Evolutionary conservation across 2,888 invertebrate species (phyloP).

Genomic region (Limnephilus marmoratus): DNA sequence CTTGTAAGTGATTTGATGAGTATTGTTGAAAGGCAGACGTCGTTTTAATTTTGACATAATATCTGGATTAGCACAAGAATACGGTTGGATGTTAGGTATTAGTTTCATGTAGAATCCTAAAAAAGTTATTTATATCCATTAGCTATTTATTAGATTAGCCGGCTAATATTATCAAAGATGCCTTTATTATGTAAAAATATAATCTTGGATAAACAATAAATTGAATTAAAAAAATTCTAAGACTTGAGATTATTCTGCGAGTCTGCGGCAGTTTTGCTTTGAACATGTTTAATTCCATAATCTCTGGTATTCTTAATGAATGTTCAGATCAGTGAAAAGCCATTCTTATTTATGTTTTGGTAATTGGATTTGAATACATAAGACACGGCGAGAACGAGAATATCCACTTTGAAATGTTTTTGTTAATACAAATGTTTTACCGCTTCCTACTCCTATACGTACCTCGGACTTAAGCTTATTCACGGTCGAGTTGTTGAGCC

Average conservation of each 20-base stretch:
- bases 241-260: neutral
- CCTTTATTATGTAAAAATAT: conserved; percentile 33
- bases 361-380: conserved; percentile 59
- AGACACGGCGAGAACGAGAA: conserved; percentile 43
- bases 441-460: neutral
- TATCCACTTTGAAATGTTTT: conserved; percentile 49
- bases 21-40: neutral
- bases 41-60: neutral
- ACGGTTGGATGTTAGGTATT: neutral
- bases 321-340: conserved; percentile 46
- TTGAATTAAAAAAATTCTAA: conserved; percentile 21
- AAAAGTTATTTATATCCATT: conserved; percentile 10
- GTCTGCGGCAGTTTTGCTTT: conserved; percentile 29
- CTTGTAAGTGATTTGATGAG: neutral
- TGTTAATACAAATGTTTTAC: conserved; percentile 36
- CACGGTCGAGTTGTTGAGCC: conserved; percentile 12
- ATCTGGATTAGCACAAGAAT: neutral
- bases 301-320: conserved; percentile 51
- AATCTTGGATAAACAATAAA: conserved; percentile 28
- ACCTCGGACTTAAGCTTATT: neutral
- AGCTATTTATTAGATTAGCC: conserved; percentile 30
- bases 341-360: conserved; percentile 53
- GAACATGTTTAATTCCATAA: conserved; percentile 36
- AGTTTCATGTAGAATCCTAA: neutral
- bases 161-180: conserved; percentile 1